Evolutionary conservation across 92 coral and sea anemone genomes (phyloP), one percentile per base, ranked within the genome.

Genomic region (Palythoa grandis): DNA sequence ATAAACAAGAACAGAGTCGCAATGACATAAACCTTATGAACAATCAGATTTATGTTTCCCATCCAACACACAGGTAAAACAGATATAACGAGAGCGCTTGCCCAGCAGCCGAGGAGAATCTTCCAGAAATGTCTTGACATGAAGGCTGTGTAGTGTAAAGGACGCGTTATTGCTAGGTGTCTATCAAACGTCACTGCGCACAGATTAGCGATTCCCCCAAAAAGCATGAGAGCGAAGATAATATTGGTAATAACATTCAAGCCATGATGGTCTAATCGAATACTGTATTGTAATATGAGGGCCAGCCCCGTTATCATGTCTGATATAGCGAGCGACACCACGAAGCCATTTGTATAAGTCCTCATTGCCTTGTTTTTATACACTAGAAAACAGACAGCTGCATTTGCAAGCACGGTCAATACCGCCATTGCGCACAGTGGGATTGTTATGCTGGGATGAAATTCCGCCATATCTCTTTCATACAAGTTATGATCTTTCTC

Each of bases 111-210:
- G 38, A 88, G 83, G 0, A 92, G 53, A 78, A 94, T 82, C 86
- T 84, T 86, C 35, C 91, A 88, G 83, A 80, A 91, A 79, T 90
- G 82, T 82, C 82, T 94, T 40, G 88, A 75, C 86, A 94, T 92
- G 16, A 88, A 84, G 47, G 56, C 83, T n/a, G 83, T 66, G 88
- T 94, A 94, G 35, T 92, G 88, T 58, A 94, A 84, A 13, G 98
- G 98, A 29, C 84, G 83, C 76, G 91, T 86, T 77, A 94, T 89
- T 17, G 98, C 98, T 22, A 92, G 69, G 89, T 94, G 91, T 57
- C 98, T 93, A 74, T 94, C 98, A 63, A 82, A 86, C 11, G 98
- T 94, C 54, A 94, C 98, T 2, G 94, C 98, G 38, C 95, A 94
- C 19, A 94, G 86, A 63, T 94, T 94, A 24, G 98, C 80, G 14